Base-by-base conservation (phyloP, 2,797 vertebrate species). In the Danio aesculapii region DNA sequence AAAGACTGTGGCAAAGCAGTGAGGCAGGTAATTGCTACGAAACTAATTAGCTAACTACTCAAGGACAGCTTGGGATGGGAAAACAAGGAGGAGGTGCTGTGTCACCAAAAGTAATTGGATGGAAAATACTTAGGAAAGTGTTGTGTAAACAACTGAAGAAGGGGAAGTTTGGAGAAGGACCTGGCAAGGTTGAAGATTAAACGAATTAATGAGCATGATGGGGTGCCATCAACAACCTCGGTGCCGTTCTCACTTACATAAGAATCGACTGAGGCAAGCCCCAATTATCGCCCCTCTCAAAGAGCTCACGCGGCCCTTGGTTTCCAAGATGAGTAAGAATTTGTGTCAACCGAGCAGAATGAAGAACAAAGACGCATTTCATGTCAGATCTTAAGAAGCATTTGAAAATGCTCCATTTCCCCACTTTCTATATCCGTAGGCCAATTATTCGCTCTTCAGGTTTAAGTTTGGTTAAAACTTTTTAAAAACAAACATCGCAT, bases 41-140 rank as follows among this genome's bases (percentile, higher is more conserved):
- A 92, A 90, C 88, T 88, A 92, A 93, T 94, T 93, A 92, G 89
- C 90, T 84, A 87, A 89, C 83, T 77, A 91, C 87, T 91, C 90
- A 92, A 93, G 89, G 89, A 90, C 88, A 87, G 87, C 81, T 78
- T 77, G 77, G 86, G 87, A 90, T 86, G 83, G 66, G 75, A 70
- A 83, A 79, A 80, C 61, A 57, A 67, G 69, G 79, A 76, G 73
- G 81, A 88, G 87, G 81, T 43, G 66, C 80, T 59, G 71, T 83
- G 83, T 86, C 85, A 84, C 81, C 81, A 83, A 82, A 86, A 85
- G 88, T 83, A 91, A 90, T 92, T 91, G 88, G 73, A 87, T 85
- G 68, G 79, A 90, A 88, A 90, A 90, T 74, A 82, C 80, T 71
- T 80, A 39, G 63, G 88, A 90, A 88, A 77, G 84, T 85, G 53